These are phyloP conservation scores for Crypturellus undulatus DNA, from an alignment of 2,113 vertebrate species.

Conservation along the genomic window DNA sequence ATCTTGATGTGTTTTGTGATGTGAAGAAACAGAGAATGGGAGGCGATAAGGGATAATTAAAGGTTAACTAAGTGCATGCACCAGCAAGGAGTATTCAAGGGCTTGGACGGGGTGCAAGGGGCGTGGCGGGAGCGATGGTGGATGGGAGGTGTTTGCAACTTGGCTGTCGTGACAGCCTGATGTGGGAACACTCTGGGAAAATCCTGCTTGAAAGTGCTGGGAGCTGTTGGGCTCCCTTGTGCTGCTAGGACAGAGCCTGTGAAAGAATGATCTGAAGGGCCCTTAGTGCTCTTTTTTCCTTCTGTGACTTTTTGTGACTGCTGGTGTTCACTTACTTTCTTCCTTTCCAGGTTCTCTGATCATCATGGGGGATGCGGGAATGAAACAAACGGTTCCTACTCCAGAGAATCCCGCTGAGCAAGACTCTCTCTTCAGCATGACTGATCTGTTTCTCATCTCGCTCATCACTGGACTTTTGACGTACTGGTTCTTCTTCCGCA, in stretches of 20 bases:
- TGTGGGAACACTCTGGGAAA: not conserved
- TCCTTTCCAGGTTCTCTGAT: slow-evolving; percentile 26
- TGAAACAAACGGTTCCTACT: slow-evolving; percentile 33
- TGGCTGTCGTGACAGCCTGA: not conserved
- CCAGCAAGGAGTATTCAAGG: not conserved
- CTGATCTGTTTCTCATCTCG: slow-evolving; percentile 89
- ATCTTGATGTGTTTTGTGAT: not conserved
- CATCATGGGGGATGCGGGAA: slow-evolving; percentile 74
- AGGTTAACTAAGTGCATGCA: not conserved
- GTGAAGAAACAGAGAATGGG: not conserved
- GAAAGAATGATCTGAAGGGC: not conserved
- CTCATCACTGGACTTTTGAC: slow-evolving; percentile 86
- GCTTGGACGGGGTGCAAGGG: not conserved
- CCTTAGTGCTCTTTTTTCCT: not conserved
- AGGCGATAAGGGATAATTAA: not conserved
- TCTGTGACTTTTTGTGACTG: not conserved
- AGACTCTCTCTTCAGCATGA: slow-evolving; percentile 85
- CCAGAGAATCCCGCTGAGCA: slow-evolving; percentile 62
- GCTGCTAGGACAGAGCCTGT: not conserved
- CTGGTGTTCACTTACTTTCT: not conserved
- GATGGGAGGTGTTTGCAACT: not conserved
- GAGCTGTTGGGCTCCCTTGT: not conserved
- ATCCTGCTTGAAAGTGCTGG: not conserved
- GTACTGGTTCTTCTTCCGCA: slow-evolving; percentile 93
- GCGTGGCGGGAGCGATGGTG: not conserved